Percentiles rank a stretch among this genome's conserved stretches.
Conservation (phyloP, 2,113 vertebrate species). For the Syngnathoides biaculeatus region DNA sequence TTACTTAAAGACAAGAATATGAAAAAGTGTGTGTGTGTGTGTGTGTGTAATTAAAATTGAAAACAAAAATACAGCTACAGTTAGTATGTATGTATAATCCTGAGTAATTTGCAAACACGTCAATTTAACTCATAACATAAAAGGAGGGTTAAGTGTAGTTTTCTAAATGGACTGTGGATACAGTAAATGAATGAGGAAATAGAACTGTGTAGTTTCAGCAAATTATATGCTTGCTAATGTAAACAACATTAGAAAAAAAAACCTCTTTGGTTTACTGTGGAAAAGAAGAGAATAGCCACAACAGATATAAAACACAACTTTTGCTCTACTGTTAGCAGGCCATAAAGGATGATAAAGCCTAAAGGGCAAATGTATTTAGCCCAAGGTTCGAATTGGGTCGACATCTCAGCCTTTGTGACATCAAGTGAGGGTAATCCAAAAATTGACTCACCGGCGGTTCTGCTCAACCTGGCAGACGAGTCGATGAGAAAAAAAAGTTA, state of each 20-base stretch:
- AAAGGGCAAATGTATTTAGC: neutral
- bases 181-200: neutral
- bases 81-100: neutral
- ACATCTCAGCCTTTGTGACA: neutral
- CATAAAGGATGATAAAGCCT: neutral
- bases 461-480: slow-evolving; percentile 14
- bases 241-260: neutral
- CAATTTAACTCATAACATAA: neutral
- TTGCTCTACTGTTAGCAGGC: neutral
- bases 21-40: too few species aligned
- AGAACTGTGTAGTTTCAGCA: neutral
- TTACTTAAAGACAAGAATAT: too few species aligned
- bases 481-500: slow-evolving; percentile 17
- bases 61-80: neutral
- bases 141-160: neutral
- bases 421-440: neutral
- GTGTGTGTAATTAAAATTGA: too few species aligned
- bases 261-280: neutral
- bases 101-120: neutral
- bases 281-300: neutral
- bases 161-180: neutral
- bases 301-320: neutral
- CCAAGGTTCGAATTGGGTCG: neutral
- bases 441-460: slow-evolving; percentile 47
- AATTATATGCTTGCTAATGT: neutral